phyloP scores from a whole-genome alignment of 2,797 vertebrate genomes.

The Trachops cirrhosus region DNA sequence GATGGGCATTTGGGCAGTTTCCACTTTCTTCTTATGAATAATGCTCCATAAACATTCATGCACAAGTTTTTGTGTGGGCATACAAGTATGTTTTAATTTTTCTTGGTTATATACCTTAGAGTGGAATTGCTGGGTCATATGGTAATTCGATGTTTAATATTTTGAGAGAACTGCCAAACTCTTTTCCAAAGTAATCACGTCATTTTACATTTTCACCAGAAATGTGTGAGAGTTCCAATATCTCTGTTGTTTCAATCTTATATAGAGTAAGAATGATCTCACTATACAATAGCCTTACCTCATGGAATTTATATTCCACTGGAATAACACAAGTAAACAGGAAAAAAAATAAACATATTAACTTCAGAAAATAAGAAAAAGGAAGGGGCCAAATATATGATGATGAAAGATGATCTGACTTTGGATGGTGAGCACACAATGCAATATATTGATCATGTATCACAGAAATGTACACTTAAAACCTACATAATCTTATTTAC shows the following conservation, averaged over 20 bases:
- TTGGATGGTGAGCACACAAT: neutral
- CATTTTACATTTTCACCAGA: neutral
- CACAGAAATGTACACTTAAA: neutral
- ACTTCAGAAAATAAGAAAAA: slow-evolving; percentile 9
- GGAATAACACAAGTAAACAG: neutral
- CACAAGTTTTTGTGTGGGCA: neutral
- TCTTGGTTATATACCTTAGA: neutral
- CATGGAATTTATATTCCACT: neutral
- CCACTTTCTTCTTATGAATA: neutral
- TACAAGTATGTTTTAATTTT: neutral
- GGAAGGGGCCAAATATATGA: neutral
- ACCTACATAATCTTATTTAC: neutral
- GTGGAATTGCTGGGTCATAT: neutral
- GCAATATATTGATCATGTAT: neutral
- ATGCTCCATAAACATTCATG: neutral
- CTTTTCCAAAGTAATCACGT: neutral
- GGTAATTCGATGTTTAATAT: neutral
- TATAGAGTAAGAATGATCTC: neutral
- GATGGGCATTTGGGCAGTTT: neutral
- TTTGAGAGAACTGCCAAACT: neutral
- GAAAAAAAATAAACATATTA: neutral
- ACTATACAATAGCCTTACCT: neutral
- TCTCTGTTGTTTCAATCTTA: neutral
- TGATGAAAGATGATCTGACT: neutral
- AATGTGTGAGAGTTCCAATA: neutral